phyloP scores from a whole-genome alignment of 2,113 vertebrate species.

The Lepus europaeus region DNA sequence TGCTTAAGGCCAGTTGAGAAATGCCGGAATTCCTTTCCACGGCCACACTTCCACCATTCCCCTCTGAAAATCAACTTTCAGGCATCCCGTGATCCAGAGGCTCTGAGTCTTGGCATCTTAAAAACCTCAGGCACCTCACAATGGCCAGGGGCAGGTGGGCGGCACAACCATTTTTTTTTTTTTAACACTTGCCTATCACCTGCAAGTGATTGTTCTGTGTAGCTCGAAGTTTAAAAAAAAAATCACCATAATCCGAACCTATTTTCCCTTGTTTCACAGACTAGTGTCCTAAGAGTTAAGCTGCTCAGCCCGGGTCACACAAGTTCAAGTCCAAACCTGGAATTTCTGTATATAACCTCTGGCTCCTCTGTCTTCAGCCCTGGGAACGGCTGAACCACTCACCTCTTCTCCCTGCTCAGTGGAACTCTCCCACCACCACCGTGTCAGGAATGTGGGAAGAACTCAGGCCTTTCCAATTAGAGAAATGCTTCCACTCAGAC shows the following conservation, averaged over 20 bases:
- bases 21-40: not conserved
- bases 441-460: not conserved
- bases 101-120: not conserved
- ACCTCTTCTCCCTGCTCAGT: not conserved
- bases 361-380: not conserved
- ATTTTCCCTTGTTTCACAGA: not conserved
- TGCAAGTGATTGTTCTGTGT: not conserved
- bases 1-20: not conserved
- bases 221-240: not conserved
- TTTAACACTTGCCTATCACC: not conserved
- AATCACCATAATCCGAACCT: not conserved
- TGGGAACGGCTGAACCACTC: not conserved
- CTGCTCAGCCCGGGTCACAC: not conserved
- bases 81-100: not conserved
- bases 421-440: not conserved
- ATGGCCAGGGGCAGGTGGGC: not conserved
- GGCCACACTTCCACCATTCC: not conserved
- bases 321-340: constrained; percentile 6
- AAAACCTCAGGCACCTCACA: no score
- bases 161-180: not conserved
- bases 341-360: not conserved
- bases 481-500: constrained; percentile 11
- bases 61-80: not conserved
- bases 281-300: not conserved
- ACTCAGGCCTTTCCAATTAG: not conserved